phyloP scores from a whole-genome alignment of 2,113 vertebrate genomes.

The Nestor notabilis region DNA sequence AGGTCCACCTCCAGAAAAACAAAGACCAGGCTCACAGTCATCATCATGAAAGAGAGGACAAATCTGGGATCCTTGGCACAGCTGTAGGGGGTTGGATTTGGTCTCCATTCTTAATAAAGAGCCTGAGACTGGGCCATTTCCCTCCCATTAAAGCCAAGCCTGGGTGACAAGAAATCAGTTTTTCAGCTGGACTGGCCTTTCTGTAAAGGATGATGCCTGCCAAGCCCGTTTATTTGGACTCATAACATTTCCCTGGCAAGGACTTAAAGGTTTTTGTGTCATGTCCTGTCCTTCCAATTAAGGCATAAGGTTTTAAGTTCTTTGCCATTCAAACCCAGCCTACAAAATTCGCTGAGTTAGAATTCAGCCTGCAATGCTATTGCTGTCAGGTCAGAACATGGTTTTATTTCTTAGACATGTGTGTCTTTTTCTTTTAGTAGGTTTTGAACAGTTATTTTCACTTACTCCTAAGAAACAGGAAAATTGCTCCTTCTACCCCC shows the following conservation, averaged over 20 bases:
- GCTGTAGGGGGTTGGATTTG: background rate
- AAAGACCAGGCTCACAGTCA: background rate
- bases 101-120: background rate
- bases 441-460: background rate
- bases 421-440: background rate
- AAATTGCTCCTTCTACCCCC: background rate
- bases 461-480: background rate
- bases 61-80: background rate
- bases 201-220: background rate
- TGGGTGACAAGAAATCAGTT: background rate
- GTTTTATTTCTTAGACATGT: background rate
- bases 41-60: fast-evolving
- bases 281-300: background rate
- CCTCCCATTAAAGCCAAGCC: background rate
- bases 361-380: background rate
- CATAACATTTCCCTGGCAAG: background rate
- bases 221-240: background rate
- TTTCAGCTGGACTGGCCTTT: background rate
- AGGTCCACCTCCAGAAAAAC: background rate
- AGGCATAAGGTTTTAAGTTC: background rate
- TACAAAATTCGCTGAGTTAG: background rate
- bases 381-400: background rate
- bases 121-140: background rate
- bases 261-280: background rate
- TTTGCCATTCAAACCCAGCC: background rate